These are phyloP conservation scores for Drosophila tsacasi DNA, from an alignment of 1,140 invertebrate species.

Conservation along the genomic window DNA sequence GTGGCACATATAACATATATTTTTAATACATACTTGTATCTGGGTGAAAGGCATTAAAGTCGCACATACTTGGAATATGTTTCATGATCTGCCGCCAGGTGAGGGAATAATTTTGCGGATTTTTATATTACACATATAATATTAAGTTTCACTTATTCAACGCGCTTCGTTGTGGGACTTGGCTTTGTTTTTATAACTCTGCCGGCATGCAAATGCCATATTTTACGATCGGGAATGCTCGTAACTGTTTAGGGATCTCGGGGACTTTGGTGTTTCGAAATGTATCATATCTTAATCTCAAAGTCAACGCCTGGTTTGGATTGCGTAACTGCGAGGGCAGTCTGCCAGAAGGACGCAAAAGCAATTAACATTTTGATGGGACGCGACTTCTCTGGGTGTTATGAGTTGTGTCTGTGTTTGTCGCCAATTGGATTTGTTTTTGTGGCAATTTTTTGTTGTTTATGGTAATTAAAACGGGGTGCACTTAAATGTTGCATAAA, in stretches of 20 bases:
- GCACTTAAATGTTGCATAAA: constrained; percentile 82
- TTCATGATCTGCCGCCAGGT: constrained; percentile 31
- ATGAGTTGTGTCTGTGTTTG: constrained; percentile 47
- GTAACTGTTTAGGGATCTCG: constrained; percentile 41
- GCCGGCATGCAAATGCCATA: constrained; percentile 32
- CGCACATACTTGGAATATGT: constrained; percentile 40
- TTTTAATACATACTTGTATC: constrained; percentile 11
- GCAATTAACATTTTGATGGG: constrained; percentile 79
- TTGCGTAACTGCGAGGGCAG: constrained; percentile 43
- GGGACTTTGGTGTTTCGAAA: constrained; percentile 47
- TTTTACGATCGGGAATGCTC: constrained; percentile 33
- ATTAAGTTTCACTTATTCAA: constrained; percentile 30
- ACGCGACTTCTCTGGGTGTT: constrained; percentile 18
- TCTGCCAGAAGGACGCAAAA: constrained; percentile 54
- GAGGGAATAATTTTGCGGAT: constrained; percentile 25
- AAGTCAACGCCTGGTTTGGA: constrained; percentile 35
- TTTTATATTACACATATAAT: constrained; percentile 25
- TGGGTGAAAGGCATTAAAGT: constrained; percentile 73
- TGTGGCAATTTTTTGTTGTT: constrained; percentile 26
- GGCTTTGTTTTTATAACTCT: constrained; percentile 32
- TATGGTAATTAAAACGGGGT: constrained; percentile 76
- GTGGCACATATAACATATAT: constrained; percentile 30
- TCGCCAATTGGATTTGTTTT: constrained; percentile 59
- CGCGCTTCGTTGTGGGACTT: background rate
- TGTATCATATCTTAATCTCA: constrained; percentile 16